These are phyloP conservation scores for Scaptomyza caliginosa DNA, from an alignment of 2,888 invertebrate species.

Conservation along the genomic window DNA sequence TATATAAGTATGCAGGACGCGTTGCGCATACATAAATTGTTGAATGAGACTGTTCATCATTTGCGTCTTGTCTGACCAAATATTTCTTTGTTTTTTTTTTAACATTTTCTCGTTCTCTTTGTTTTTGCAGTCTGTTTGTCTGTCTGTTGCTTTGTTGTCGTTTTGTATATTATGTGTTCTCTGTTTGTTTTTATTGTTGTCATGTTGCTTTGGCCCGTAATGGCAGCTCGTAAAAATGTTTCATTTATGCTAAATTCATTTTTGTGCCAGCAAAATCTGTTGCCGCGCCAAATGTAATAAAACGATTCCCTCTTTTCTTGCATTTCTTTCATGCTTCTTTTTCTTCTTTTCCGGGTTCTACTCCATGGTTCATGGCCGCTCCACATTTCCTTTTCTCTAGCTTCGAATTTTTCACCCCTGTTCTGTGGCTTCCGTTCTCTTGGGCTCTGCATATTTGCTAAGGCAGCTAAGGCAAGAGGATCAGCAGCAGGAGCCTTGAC, in stretches of 20 bases:
- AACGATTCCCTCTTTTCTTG: constrained; percentile 64
- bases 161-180: constrained; percentile 42
- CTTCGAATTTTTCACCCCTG: constrained; percentile 27
- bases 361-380: no score
- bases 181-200: constrained; percentile 60
- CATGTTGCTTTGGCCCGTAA: constrained; percentile 64
- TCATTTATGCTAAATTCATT: constrained; percentile 79
- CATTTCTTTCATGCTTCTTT: constrained; percentile 14
- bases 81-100: constrained; percentile 33
- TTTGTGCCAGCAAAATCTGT: constrained; percentile 74
- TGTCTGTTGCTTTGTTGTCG: constrained; percentile 41
- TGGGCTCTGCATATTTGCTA: constrained; percentile 41
- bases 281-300: constrained; percentile 74
- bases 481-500: not conserved
- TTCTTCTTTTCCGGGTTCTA: constrained; percentile 11
- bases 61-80: constrained; percentile 57
- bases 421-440: constrained; percentile 66
- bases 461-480: constrained; percentile 10
- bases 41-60: constrained; percentile 59
- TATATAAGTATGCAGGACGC: constrained; percentile 39
- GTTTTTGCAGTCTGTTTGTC: constrained; percentile 30
- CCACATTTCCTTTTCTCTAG: constrained; percentile 36
- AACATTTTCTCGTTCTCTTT: no score
- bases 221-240: constrained; percentile 79
- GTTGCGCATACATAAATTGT: constrained; percentile 65